Evolutionary conservation across 1,140 invertebrate genomes (phyloP).

Genomic region (Babylonia areolata): DNA sequence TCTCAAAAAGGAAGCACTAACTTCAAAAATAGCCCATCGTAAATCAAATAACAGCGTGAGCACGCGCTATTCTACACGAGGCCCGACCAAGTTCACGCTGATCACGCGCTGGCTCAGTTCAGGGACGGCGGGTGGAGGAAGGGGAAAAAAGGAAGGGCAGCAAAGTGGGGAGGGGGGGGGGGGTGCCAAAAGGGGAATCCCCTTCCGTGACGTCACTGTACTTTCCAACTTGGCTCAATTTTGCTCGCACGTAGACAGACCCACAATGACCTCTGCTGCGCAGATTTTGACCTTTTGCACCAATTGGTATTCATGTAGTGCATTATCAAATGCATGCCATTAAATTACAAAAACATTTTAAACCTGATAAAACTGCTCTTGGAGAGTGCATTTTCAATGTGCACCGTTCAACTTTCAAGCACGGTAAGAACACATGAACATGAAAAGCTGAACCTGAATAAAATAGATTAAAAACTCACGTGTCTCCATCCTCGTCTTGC

Average conservation of each 20-base stretch:
- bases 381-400: not conserved
- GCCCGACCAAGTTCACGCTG: not conserved
- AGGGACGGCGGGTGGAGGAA: not conserved
- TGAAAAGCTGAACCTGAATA: not conserved
- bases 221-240: constrained; percentile 37
- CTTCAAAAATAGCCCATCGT: too few relatives aligned
- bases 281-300: constrained; percentile 34
- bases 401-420: too few relatives aligned
- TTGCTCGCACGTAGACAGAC: constrained; percentile 31
- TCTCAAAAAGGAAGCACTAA: too few relatives aligned
- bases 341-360: too few relatives aligned
- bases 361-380: too few relatives aligned
- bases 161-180: not conserved
- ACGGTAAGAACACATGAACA: not conserved
- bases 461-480: constrained; percentile 24
- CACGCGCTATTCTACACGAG: too few relatives aligned
- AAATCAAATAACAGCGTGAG: too few relatives aligned
- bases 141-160: too few relatives aligned
- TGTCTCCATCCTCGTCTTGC: constrained; percentile 37
- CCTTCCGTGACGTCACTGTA: constrained; percentile 38
- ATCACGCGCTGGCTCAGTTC: constrained; percentile 32
- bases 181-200: constrained; percentile 31
- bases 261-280: constrained; percentile 21
- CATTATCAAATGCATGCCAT: too few relatives aligned
- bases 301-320: too few relatives aligned